Evolutionary conservation across 2,113 vertebrate genomes (phyloP).

Genomic region (Callocephalon fimbriatum): DNA sequence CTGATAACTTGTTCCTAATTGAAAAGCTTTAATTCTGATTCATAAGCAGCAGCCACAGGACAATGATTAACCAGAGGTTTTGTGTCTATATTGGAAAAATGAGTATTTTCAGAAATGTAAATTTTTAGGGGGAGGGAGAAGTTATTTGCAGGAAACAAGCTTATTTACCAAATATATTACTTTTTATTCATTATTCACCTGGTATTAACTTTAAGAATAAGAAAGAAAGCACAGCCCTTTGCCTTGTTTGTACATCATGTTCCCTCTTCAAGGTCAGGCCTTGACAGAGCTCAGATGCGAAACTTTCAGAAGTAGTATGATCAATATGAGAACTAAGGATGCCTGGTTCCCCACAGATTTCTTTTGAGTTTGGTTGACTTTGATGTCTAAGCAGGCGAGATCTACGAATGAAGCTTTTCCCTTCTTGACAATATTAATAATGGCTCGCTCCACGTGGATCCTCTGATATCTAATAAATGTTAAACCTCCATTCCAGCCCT

Average conservation of each 20-base stretch:
- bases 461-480: conserved; percentile 42
- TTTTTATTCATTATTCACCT: not conserved
- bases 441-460: not conserved
- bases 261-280: conserved; percentile 19
- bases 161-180: not conserved
- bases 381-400: conserved; percentile 21
- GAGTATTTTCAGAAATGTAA: not conserved
- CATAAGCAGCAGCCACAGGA: not conserved
- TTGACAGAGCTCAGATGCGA: not conserved
- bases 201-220: not conserved
- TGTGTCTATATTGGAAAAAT: not conserved
- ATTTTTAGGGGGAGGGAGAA: fast-evolving
- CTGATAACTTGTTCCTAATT: not conserved
- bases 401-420: conserved; percentile 46
- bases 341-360: conserved; percentile 27
- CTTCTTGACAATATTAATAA: conserved; percentile 24
- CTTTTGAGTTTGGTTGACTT: conserved; percentile 43
- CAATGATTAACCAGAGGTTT: not conserved
- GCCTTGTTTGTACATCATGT: not conserved
- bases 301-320: conserved; percentile 2
- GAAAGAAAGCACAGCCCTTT: not conserved
- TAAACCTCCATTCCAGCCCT: not conserved
- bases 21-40: not conserved
- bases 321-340: conserved; percentile 31
- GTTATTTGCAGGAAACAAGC: not conserved